Conservation (phyloP, 2,797 vertebrate genomes). For the Sebastes baramenuke region DNA sequence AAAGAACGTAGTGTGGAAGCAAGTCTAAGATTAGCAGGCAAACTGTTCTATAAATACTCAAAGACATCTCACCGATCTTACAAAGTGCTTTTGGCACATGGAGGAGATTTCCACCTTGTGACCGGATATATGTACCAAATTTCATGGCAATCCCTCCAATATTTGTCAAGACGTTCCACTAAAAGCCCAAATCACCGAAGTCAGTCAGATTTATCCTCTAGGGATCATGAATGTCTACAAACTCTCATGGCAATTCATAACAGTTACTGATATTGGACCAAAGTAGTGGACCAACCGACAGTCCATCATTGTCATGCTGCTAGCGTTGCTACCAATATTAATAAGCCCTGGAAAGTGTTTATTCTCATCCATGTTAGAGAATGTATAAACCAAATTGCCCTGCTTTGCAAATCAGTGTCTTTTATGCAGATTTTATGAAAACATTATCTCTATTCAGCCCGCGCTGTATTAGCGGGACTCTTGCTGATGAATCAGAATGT, state of each 20-base stretch:
- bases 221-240: background rate
- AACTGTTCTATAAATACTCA: too few species aligned
- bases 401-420: background rate
- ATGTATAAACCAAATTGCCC: background rate
- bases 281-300: background rate
- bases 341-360: background rate
- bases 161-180: background rate
- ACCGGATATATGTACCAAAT: too few species aligned
- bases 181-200: background rate
- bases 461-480: background rate
- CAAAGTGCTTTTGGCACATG: too few species aligned
- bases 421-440: conserved; percentile 6
- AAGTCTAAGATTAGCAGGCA: too few species aligned
- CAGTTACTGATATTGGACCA: background rate
- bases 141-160: background rate
- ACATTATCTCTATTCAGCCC: background rate
- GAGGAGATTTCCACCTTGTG: too few species aligned
- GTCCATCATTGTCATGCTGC: background rate
- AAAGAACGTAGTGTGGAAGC: too few species aligned
- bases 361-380: background rate
- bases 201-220: background rate
- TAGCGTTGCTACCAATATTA: background rate
- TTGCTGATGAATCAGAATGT: conserved; percentile 34
- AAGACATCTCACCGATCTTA: too few species aligned
- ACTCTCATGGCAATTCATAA: background rate